Evolutionary conservation across 2,888 invertebrate genomes (phyloP), one percentile per base, ranked within the genome.

Genomic region (Athripsodes cinereus): DNA sequence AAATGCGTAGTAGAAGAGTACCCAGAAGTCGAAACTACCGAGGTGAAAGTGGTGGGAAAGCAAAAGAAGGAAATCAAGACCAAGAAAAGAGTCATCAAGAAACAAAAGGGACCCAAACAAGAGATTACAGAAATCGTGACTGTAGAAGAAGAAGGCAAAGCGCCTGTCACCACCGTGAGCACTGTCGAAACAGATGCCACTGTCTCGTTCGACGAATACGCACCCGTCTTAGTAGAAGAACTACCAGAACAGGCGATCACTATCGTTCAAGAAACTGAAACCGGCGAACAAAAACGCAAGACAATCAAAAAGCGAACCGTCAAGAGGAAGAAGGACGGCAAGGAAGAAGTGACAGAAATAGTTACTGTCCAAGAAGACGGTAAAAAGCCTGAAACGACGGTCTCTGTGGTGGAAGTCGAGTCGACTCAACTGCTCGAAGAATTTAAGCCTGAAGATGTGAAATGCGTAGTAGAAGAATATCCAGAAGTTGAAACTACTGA

Each of bases 51-150:
- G 22, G 66, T 70, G 31, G 70, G 70, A 65, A 59, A 63, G 34
- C 70, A 70, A 66, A 64, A 40, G 40, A 16, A n/a, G 13, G n/a
- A 16, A 40, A 20, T 56, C 13, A 56, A 16, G 1, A 71, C 69
- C 10, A 76, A 73, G 13, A 77, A 74, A 60, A 69, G 74, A 2
- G 71, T 72, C 46, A 70, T 76, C n/a, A 76, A 75, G 62, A 78
- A 77, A 63, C 58, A 54, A 55, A 64, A 50, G 58, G 53, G 20
- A 55, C 66, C 48, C 53, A 68, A 76, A 53, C 68, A 74, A 60
- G 77, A 78, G 64, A 69, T 75, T 6, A 77, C 80, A 1, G 75
- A 75, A 66, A 74, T 74, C n/a, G 69, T 73, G 2, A 79, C 78
- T 6, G 67, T 74, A n/a, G 70, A 76, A 59, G 66, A 66, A 60